Base-by-base conservation (phyloP, 2,797 vertebrate species). In the Myotis vivesi region DNA sequence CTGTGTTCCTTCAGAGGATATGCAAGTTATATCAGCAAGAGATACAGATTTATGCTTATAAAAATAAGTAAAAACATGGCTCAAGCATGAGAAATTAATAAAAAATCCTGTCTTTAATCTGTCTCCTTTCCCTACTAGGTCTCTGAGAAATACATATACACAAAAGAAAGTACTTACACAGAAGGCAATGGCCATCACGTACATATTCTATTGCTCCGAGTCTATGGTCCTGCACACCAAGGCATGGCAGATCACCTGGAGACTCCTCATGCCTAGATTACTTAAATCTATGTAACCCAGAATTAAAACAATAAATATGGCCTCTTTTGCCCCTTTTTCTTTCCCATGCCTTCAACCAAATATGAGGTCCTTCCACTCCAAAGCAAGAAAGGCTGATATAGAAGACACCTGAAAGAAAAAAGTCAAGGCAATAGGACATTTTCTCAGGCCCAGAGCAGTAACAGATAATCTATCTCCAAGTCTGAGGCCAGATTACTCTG, bases 11-110 rank as follows among this genome's bases (percentile, higher is more conserved):
- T 92, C 71, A 84, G 92, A 84, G 8, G 7, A 81, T 30, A 76
- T 80, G n/a, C 38, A 91, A 91, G 23, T 86, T 91, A 51, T 57
- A 9, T 76, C 91, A 89, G 46, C 2, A 92, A 94, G 22, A n/a
- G 5, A 1, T 72, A 86, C 15, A 89, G 57, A 76, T 38, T 80
- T 38, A 53, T 25, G 2, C 33, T 87, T 68, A 85, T 5, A 79
- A 82, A 92, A 76, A 71, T 81, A 53, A 71, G 38, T 15, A 75
- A 80, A 57, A 76, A 59, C 33, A 23, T 72, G 15, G 36, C 59
- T 76, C 19, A 85, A 20, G 20, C 75, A 75, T 57, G 38, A 17
- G 59, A 91, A 76, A 41, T 46, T 93, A 71, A 79, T 90, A 25
- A n/a, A 85, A 93, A 94, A 53, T 88, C 49, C 38, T 88, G 13